Conservation (phyloP, 2,888 invertebrate species). For the Carterocephalus palaemon region DNA sequence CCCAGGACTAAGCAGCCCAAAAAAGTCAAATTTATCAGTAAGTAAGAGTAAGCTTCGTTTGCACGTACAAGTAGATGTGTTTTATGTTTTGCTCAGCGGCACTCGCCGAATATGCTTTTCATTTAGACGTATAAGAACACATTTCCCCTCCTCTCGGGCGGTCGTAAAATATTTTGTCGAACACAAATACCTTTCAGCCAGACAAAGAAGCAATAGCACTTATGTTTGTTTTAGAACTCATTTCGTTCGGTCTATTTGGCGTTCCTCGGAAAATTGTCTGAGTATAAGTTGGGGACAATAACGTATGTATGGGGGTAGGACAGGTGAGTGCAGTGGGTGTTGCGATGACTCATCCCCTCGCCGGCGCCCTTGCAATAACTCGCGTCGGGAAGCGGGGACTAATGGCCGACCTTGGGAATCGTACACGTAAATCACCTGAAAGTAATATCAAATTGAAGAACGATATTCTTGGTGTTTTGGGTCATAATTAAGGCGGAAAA, state of each 20-base stretch:
- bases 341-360: conserved; percentile 34
- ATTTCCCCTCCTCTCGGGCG: background rate
- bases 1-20: conserved; percentile 93
- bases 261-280: conserved; percentile 13
- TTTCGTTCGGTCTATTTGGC: conserved; percentile 10
- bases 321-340: conserved; percentile 25
- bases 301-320: conserved; percentile 17
- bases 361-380: conserved; percentile 27
- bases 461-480: no score
- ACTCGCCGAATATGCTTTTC: background rate
- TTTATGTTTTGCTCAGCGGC: background rate
- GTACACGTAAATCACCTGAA: conserved; percentile 2
- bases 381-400: conserved; percentile 19
- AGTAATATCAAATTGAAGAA: no score
- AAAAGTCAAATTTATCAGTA: conserved; percentile 94
- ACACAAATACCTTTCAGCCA: background rate
- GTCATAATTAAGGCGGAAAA: no score
- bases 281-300: conserved; percentile 13
- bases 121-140: background rate
- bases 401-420: conserved; percentile 35
- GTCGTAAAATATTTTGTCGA: conserved; percentile 1
- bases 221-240: conserved; percentile 17
- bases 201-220: conserved; percentile 14
- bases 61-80: conserved; percentile 4
- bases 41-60: conserved; percentile 72